Evolutionary conservation across 2,888 invertebrate genomes (phyloP).

Genomic region (Dugesia japonica): DNA sequence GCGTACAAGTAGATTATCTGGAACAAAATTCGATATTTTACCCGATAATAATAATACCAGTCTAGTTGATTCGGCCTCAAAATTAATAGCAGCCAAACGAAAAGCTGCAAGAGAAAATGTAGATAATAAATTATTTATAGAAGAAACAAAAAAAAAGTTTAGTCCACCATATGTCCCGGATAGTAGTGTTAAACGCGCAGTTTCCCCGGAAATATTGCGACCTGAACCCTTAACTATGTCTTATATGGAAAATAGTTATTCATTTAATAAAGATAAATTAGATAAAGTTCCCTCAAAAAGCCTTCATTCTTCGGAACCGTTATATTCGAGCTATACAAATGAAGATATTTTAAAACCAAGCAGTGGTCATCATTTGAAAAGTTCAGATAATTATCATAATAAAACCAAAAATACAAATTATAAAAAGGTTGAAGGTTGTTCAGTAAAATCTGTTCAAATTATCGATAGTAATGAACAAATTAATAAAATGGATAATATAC

Average conservation of each 20-base stretch:
- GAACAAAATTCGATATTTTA: background rate
- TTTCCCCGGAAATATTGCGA: background rate
- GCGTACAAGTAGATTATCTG: background rate
- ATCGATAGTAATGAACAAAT: background rate
- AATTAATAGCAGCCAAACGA: background rate
- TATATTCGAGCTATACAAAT: background rate
- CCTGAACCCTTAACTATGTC: background rate
- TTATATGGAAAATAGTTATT: too few relatives aligned
- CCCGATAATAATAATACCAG: background rate
- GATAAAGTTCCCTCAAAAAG: background rate
- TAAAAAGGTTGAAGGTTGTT: background rate
- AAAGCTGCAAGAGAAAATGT: background rate
- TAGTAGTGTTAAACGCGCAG: background rate
- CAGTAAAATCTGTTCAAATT: background rate
- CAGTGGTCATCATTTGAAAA: too few relatives aligned
- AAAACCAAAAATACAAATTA: background rate
- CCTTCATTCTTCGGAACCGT: background rate
- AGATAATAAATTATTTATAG: background rate
- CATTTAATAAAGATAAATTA: background rate
- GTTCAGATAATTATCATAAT: background rate
- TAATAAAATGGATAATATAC: background rate
- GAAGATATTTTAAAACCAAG: too few relatives aligned
- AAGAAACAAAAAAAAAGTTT: background rate
- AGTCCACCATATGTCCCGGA: background rate
- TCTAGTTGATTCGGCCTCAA: background rate